Percentiles rank a stretch among this genome's conserved stretches.
These are phyloP conservation scores for Sarcoramphus papa DNA, from an alignment of 2,797 vertebrate genomes.

Conservation along the genomic window DNA sequence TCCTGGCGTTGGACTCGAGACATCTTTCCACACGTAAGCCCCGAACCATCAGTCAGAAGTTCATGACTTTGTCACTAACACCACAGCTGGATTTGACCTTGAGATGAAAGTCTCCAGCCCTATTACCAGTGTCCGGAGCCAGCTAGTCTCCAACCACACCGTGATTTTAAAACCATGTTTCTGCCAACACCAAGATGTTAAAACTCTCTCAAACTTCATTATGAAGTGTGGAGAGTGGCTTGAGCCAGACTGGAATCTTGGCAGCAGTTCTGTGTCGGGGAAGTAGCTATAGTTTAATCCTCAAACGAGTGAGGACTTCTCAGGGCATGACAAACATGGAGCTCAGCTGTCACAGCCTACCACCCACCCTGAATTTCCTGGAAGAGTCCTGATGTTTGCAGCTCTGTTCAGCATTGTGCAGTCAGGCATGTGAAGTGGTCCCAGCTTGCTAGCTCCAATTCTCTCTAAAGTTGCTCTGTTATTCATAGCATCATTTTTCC, in stretches of 20 bases:
- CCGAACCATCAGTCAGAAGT: conserved; percentile 9
- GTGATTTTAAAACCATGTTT: conserved; percentile 53
- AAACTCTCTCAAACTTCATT: conserved; percentile 66
- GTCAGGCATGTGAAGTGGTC: background rate
- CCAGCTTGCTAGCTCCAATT: background rate
- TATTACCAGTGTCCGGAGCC: conserved; percentile 37
- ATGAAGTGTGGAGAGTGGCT: conserved; percentile 59
- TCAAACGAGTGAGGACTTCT: conserved; percentile 29
- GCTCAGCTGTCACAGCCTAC: conserved; percentile 44
- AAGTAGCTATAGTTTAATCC: conserved; percentile 53
- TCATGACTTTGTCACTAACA: conserved; percentile 45
- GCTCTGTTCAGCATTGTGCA: background rate
- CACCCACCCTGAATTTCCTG: conserved; percentile 50
- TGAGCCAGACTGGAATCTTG: conserved; percentile 65
- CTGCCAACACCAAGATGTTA: conserved; percentile 67
- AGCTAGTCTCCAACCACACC: conserved; percentile 42
- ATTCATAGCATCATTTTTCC: background rate
- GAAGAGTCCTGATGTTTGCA: background rate
- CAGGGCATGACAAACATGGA: background rate
- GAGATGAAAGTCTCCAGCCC: conserved; percentile 47
- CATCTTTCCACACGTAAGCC: background rate
- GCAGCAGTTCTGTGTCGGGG: conserved; percentile 22
- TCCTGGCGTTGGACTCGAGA: background rate
- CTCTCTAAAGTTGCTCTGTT: background rate
- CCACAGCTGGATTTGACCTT: conserved; percentile 34